Conservation (phyloP, 2,113 vertebrate species). For the mouse (Mus musculus) region DNA sequence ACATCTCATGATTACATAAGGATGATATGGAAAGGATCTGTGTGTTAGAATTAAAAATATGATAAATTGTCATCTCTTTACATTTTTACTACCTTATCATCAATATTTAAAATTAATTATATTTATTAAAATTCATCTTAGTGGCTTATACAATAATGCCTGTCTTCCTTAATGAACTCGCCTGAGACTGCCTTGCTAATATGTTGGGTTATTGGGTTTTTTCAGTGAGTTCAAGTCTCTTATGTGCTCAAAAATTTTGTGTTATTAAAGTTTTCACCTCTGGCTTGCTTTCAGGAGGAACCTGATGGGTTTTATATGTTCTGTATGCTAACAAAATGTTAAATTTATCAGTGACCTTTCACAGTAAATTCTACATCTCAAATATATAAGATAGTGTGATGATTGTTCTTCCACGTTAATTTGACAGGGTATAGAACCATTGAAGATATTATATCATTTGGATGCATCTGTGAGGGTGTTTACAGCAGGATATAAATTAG, state of each 20-base stretch:
- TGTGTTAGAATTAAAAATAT: neutral
- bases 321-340: neutral
- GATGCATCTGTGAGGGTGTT: neutral
- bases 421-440: neutral
- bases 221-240: neutral
- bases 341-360: conserved; percentile 14
- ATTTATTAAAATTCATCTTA: neutral
- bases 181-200: neutral
- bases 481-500: neutral
- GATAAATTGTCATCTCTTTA: neutral
- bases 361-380: conserved; percentile 34
- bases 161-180: neutral
- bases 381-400: neutral
- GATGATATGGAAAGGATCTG: neutral
- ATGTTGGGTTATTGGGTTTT: neutral
- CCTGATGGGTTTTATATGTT: neutral
- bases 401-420: too few species aligned
- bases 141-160: neutral
- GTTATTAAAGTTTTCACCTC: neutral
- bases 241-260: neutral
- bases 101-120: neutral
- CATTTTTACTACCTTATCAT: neutral
- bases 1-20: neutral
- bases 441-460: neutral
- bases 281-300: neutral